Evolutionary conservation across 2,888 invertebrate species (phyloP).

Genomic region (Lucinisca nassula): DNA sequence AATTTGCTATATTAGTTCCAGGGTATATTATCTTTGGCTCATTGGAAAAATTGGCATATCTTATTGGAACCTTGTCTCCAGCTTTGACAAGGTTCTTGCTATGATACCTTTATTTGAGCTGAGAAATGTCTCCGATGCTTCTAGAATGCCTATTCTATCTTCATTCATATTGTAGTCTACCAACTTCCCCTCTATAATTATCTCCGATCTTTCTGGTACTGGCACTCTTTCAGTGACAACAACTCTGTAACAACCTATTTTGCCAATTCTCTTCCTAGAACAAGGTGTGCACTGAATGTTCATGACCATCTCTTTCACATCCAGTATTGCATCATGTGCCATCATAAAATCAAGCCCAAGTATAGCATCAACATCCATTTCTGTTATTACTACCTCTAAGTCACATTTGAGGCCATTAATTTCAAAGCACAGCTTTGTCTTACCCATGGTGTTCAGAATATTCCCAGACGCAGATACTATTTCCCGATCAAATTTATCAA

Average conservation of each 20-base stretch:
- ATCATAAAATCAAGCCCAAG: constrained; percentile 36
- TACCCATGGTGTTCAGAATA: background rate
- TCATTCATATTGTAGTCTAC: background rate
- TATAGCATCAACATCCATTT: background rate
- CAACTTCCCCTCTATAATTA: background rate
- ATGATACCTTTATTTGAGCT: constrained; percentile 14
- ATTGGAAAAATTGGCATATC: too few species aligned
- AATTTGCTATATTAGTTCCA: constrained; percentile 30
- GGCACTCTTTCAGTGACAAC: too few species aligned
- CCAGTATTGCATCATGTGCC: background rate
- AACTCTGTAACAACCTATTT: too few species aligned
- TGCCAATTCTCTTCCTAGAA: background rate
- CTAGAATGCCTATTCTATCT: constrained; percentile 16
- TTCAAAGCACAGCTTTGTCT: background rate
- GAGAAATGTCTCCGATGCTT: constrained; percentile 7
- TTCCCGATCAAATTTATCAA: background rate
- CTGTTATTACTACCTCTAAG: background rate
- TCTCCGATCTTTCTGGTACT: too few species aligned
- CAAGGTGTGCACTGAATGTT: background rate
- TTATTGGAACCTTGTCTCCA: too few species aligned
- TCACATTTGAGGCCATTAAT: background rate
- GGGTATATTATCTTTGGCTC: too few species aligned
- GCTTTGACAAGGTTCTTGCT: too few species aligned
- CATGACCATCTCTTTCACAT: background rate
- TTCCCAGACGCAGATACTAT: background rate